A percentile compares a stretch with the other conserved stretches of the same genome.
These are phyloP conservation scores for Rhyacophila brunnea DNA, from an alignment of 1,140 invertebrate genomes.

Conservation along the genomic window DNA sequence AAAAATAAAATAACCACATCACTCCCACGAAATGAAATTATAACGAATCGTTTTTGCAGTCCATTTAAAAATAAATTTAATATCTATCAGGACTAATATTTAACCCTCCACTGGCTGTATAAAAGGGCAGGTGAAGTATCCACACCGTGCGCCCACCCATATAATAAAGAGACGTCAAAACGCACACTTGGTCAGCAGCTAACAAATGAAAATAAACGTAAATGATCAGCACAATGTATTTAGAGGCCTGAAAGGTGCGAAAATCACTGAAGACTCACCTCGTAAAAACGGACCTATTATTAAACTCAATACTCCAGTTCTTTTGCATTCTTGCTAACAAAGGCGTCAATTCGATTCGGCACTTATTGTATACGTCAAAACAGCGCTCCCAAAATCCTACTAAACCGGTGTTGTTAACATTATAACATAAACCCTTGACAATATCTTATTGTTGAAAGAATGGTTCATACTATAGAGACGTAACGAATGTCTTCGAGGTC, in stretches of 20 bases:
- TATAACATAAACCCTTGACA: conserved; percentile 9
- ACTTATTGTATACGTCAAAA: conserved; percentile 36
- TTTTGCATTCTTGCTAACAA: conserved; percentile 2
- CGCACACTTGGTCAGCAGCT: conserved; percentile 7
- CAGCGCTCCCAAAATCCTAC: conserved; percentile 25
- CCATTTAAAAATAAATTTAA: too few relatives aligned
- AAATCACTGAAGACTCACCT: conserved; percentile 9
- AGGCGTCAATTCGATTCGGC: conserved; percentile 32
- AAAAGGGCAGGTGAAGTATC: conserved; percentile 9
- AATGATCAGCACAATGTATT: background rate
- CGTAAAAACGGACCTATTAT: conserved; percentile 6
- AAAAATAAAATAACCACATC: too few relatives aligned
- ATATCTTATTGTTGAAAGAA: conserved; percentile 16
- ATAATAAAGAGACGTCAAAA: conserved; percentile 11
- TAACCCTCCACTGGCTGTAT: too few relatives aligned
- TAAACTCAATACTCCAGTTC: background rate
- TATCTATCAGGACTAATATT: too few relatives aligned
- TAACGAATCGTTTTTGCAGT: too few relatives aligned
- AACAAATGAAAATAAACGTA: conserved; percentile 17
- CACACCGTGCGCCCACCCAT: conserved; percentile 3
- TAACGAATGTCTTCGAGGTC: conserved; percentile 22
- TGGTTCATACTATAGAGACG: conserved; percentile 14
- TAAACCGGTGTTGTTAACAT: conserved; percentile 28
- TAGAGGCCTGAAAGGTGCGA: conserved; percentile 19
- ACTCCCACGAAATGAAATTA: too few relatives aligned